Conservation (phyloP, 1,140 invertebrate genomes). For the Anastrepha obliqua region DNA sequence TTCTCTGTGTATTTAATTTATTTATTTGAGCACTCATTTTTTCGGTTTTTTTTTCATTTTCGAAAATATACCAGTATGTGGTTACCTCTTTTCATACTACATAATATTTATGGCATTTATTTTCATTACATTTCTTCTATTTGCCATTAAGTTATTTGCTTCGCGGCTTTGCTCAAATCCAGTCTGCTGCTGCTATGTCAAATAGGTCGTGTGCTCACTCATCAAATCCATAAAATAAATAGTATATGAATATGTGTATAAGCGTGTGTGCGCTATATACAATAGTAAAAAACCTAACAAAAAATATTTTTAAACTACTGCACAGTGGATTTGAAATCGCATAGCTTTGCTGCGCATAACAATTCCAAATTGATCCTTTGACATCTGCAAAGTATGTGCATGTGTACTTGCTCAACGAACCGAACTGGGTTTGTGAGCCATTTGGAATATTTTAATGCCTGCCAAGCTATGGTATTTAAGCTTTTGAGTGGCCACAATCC, state of each 20-base stretch:
- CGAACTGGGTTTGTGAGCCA: too few relatives aligned
- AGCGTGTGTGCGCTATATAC: neutral
- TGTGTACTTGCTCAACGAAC: too few relatives aligned
- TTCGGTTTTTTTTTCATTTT: neutral
- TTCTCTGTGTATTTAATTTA: slow-evolving; percentile 12
- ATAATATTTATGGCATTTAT: neutral
- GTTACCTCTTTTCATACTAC: neutral
- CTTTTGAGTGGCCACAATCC: too few relatives aligned
- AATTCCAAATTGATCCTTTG: too few relatives aligned
- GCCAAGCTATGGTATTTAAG: too few relatives aligned
- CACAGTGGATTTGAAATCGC: too few relatives aligned
- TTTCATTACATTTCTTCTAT: neutral
- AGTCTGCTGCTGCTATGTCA: neutral
- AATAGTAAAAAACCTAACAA: too few relatives aligned
- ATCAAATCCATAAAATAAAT: slow-evolving; percentile 51
- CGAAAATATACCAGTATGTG: neutral
- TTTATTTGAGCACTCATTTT: slow-evolving; percentile 16
- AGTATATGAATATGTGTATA: neutral
- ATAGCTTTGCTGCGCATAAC: too few relatives aligned
- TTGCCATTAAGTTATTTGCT: slow-evolving; percentile 20
- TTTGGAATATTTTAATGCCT: too few relatives aligned
- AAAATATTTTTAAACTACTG: too few relatives aligned
- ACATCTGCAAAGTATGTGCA: too few relatives aligned
- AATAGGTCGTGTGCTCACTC: slow-evolving; percentile 30
- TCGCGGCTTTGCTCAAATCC: slow-evolving; percentile 24